Evolutionary conservation across 1,140 invertebrate species (phyloP), one percentile per base, ranked within the genome.

Genomic region (Oryzaephilus surinamensis): DNA sequence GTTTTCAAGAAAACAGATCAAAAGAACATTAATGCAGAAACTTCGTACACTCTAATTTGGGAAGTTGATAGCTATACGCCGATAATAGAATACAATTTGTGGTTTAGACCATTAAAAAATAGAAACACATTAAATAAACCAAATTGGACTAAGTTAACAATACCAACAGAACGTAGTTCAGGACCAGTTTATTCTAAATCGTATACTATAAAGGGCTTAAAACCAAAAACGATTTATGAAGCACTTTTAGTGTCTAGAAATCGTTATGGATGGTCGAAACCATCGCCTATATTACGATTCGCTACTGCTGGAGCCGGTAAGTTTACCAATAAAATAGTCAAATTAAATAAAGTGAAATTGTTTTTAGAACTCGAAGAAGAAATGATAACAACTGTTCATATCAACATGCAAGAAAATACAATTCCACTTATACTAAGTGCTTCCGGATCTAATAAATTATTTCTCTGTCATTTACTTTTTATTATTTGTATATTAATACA

Each of bases 11-110:
- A 64, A 32, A 65, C 66, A 6, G 55, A 60, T 26, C 51, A 57
- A n/a, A 57, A 57, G 40, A 50, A 55, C 20, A 30, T 46, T 10
- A 40, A 57, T 28, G 54, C 61, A 0, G 61, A 58, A 31, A 63
- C 62, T 16, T 69, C 71, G 6, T 77, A 76, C 51, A 79, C 74
- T 7, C 68, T 85, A 1, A 73, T 80, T 23, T 85, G 81, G 81
- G 76, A 81, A 54, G 79, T 81, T 3, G 79, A 84, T 47, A 83
- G 79, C 34, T 83, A 81, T 50, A 76, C 72, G n/a, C 70, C 74
- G 0, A 76, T 84, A 12, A 75, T 77, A 16, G 75, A 82, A 54
- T 83, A 82, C 43, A 73, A 74, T 31, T 67, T 84, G 7, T 75
- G 72, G 67, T 77, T 83, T 45, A 63, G 75, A 32, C 63, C 65